Base-by-base conservation (phyloP, 2,113 vertebrate species). In the Falcunculus frontatus region DNA sequence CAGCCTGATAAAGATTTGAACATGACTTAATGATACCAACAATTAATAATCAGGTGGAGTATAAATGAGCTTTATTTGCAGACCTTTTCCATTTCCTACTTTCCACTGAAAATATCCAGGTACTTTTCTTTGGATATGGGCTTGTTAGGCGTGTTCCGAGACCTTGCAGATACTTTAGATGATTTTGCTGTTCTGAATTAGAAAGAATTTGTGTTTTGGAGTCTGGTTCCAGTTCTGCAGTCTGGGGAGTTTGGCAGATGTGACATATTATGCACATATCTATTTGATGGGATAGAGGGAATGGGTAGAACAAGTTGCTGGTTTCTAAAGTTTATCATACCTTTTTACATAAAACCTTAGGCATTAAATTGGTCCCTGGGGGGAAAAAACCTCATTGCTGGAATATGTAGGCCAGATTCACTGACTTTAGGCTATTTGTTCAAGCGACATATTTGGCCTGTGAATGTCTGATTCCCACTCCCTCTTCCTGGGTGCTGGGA, bases 381-480 rank as follows among this genome's bases (percentile, higher is more conserved):
- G 33, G 1, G 3, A 3, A 59, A 11, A 33, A 46, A 22, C 0
- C 60, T 85, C 6, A 8, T 35, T 57, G 85, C 67, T 94, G 94
- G 65, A 46, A 8, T 62, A 9, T 2, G 12, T 68, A 39, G 55
- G 42, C 75, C 78, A 62, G 50, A 63, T 46, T 90, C 55, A 37
- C 55, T 81, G 79, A 57, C 55, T 93, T 65, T 63, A 32, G 79
- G 47, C 60, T 72, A 2, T 72, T 69, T 78, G 69, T 37, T 91
- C 81, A 62, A 72, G 77, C 35, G 59, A 14, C 35, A 44, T 29
- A 52, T 60, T 29, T 37, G 49, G 68, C 68, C 69, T 84, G 18
- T 90, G 94, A 93, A 89, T 93, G 80, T 96, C 78, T 68, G 56
- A 60, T 84, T 95, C 86, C 65, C 37, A 41, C 32, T 81, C 60